Evolutionary conservation across 2,888 invertebrate genomes (phyloP).

Genomic region (Ctena decussata): DNA sequence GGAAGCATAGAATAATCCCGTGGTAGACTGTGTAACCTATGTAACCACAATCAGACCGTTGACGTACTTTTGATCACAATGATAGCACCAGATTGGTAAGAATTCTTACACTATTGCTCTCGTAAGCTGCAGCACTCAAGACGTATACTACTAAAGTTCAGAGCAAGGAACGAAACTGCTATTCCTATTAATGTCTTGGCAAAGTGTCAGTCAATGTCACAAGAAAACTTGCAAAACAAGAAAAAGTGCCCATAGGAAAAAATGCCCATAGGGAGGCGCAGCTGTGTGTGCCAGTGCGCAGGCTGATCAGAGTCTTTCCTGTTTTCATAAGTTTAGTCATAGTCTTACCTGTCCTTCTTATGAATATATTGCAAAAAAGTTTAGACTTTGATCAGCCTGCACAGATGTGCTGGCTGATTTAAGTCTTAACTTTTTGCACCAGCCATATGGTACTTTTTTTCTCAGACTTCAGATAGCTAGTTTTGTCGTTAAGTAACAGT

Average conservation of each 20-base stretch:
- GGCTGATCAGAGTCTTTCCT: too few relatives aligned
- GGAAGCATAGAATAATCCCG: not conserved
- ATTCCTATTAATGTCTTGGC: constrained; percentile 7
- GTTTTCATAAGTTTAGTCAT: too few relatives aligned
- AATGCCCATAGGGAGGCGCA: too few relatives aligned
- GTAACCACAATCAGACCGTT: not conserved
- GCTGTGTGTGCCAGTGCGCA: too few relatives aligned
- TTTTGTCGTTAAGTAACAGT: not conserved
- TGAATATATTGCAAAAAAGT: too few relatives aligned
- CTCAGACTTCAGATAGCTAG: too few relatives aligned
- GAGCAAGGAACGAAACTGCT: not conserved
- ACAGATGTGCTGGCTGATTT: too few relatives aligned
- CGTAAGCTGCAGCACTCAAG: not conserved
- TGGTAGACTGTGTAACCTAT: not conserved
- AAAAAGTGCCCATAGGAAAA: too few relatives aligned
- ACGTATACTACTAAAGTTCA: not conserved
- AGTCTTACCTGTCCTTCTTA: too few relatives aligned
- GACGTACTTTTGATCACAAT: not conserved
- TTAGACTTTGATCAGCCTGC: too few relatives aligned
- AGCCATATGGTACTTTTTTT: too few relatives aligned
- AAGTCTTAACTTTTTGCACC: too few relatives aligned
- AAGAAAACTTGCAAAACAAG: not conserved
- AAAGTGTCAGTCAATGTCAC: not conserved
- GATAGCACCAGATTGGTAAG: not conserved
- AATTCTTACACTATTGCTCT: not conserved